Base-by-base conservation (phyloP, 1,140 invertebrate species). In the Caerostris extrusa region DNA sequence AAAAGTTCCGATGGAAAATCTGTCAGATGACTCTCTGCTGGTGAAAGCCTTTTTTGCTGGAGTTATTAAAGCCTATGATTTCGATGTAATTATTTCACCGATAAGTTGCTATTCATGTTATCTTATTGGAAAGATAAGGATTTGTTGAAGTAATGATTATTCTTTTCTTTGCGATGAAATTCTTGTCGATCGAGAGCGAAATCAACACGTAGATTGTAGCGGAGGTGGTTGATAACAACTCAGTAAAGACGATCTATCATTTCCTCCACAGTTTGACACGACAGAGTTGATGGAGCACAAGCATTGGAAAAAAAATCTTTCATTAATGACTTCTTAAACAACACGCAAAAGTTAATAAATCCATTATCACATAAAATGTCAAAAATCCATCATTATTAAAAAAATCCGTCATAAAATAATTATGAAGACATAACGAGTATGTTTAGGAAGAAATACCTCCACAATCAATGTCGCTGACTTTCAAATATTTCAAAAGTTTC, bases 71-170 rank as follows among this genome's bases (percentile, higher is more conserved):
- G 53, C 34, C 5, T 53, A 77, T 77, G 71, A 77, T 77, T 77
- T 77, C 34, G 34, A 50, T 50, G 71, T 77, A 77, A 77, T 77
- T 77, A 77, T 53, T 8, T 50, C 71, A 50, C 10, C 3, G 71
- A 77, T 77, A 77, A 53, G 71, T 50, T 12, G 7, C 4, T 53
- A 53, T 50, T 50, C 71, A 77, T 3, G 8, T 77, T 77, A 77
- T 77, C 71, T 77, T 67, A 12, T 77, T 77, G 3, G 53, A 7
- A 34, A 77, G 71, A 77, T 77, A 77, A 77, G 71, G 8, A 12
- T 77, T 77, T 77, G 71, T 77, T 77, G 71, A 77, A 77, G 71
- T 77, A 77, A 77, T 77, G 71, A 77, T 77, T 77, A 77, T 12
- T 50, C 34, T 77, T 77, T 77, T 50, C 34, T 77, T 77, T 12